These are phyloP conservation scores for Drosophila aff. DNA, from an alignment of 1,140 invertebrate genomes.

Conservation along the genomic window DNA sequence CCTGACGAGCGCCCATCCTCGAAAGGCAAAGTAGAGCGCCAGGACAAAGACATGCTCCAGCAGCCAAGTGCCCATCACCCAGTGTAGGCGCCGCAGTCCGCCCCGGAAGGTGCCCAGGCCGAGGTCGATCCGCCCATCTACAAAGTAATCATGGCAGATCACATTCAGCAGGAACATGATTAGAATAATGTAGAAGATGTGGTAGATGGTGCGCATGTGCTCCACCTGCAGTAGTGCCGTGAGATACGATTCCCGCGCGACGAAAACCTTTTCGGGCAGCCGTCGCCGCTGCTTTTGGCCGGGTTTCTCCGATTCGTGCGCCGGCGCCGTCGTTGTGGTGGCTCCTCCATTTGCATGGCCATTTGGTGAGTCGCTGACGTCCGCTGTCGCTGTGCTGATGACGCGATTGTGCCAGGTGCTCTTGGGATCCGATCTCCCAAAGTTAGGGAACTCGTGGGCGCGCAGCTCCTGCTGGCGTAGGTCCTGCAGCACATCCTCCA, in stretches of 20 bases:
- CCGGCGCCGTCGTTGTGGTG: constrained; percentile 14
- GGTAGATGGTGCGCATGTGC: constrained; percentile 93
- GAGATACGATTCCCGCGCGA: constrained; percentile 89
- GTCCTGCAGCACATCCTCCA: constrained; percentile 81
- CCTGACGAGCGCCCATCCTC: constrained; percentile 82
- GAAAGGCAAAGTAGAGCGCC: constrained; percentile 85
- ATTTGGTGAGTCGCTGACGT: constrained; percentile 53
- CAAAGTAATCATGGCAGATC: constrained; percentile 89
- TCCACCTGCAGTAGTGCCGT: constrained; percentile 92
- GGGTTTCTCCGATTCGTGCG: constrained; percentile 22
- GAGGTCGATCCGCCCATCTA: constrained; percentile 88
- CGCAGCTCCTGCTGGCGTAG: constrained; percentile 69
- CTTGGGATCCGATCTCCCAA: constrained; percentile 33
- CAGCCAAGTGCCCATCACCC: constrained; percentile 85
- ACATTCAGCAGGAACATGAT: constrained; percentile 91
- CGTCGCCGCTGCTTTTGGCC: constrained; percentile 35
- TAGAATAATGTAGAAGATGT: constrained; percentile 93
- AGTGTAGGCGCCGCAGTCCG: constrained; percentile 85
- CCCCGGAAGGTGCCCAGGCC: constrained; percentile 85
- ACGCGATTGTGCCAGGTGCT: constrained; percentile 75
- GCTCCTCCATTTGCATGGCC: constrained; percentile 31
- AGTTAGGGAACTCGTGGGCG: constrained; percentile 71
- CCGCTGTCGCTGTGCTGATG: constrained; percentile 10
- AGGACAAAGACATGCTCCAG: constrained; percentile 85
- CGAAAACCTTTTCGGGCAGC: constrained; percentile 89